Evolutionary conservation across 2,888 invertebrate genomes (phyloP).

Genomic region (Caenorhabditis sp.): DNA sequence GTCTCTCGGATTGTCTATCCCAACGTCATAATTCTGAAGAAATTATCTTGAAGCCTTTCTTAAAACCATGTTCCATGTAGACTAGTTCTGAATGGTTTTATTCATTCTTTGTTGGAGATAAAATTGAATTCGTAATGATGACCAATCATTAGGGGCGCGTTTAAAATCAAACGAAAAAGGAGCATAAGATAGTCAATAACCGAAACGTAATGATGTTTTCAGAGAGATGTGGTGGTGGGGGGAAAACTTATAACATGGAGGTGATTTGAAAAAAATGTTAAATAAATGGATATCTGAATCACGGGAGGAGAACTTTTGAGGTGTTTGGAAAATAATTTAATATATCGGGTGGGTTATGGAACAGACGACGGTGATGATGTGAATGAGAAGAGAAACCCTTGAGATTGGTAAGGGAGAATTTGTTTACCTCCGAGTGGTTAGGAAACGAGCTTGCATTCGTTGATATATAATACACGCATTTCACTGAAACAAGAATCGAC

Average conservation of each 20-base stretch:
- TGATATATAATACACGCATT: slow-evolving; percentile 63
- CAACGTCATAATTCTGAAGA: too few species aligned
- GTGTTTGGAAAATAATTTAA: slow-evolving; percentile 41
- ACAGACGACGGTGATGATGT: slow-evolving; percentile 32
- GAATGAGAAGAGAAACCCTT: not conserved
- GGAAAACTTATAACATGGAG: slow-evolving; percentile 20
- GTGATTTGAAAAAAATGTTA: slow-evolving; percentile 14
- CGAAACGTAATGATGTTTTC: slow-evolving; percentile 37
- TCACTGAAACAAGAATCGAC: slow-evolving; percentile 53
- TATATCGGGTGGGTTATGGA: slow-evolving; percentile 8
- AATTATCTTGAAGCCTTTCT: too few species aligned
- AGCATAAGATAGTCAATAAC: slow-evolving; percentile 26
- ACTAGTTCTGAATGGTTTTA: slow-evolving; percentile 20
- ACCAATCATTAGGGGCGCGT: slow-evolving; percentile 28
- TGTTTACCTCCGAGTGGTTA: slow-evolving; percentile 8
- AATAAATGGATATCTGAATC: slow-evolving; percentile 17
- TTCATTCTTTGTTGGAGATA: slow-evolving; percentile 18
- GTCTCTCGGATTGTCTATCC: too few species aligned
- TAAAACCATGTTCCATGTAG: too few species aligned
- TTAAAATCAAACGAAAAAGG: slow-evolving; percentile 8
- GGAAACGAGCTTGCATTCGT: slow-evolving; percentile 11
- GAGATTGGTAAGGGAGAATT: slow-evolving; percentile 1
- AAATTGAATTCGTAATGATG: slow-evolving; percentile 17
- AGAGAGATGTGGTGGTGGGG: slow-evolving; percentile 12
- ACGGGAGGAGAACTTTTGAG: slow-evolving; percentile 52